Base-by-base conservation (phyloP, 2,888 invertebrate genomes). In the Mimas tiliae region DNA sequence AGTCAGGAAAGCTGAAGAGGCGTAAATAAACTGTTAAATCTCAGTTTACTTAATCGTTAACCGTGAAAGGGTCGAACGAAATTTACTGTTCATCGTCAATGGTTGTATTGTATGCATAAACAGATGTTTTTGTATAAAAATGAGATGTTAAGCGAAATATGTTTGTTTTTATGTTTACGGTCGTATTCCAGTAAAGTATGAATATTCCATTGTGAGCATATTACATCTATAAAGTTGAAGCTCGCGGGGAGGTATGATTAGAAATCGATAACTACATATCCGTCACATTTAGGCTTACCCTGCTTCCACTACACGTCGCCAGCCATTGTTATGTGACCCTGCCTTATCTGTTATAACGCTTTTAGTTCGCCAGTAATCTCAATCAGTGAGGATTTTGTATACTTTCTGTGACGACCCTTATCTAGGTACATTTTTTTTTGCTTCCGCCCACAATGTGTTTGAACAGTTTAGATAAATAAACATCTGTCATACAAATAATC, bases 201-300 rank as follows among this genome's bases (percentile, higher is more conserved):
- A 58, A 58, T 58, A 42, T 58, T 58, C 38, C 19, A 58, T 58
- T 58, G 58, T 58, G 42, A 12, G 12, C 58, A 12, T 42, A 38
- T 42, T 58, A 58, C 38, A 16, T 58, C 58, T 58, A 58, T 42
- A 42, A 58, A 19, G 19, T 48, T 27, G 33, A 38, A 63, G 66
- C 62, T 70, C 71, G 78, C 79, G 89, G 85, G 86, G 90, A 88
- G 84, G 90, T 86, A 81, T 85, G 88, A 91, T 91, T 89, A 89
- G 83, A 90, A 90, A 91, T 91, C 91, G 86, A 91, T 92, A 90
- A 87, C 80, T 80, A 58, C 42, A 42, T 42, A 84, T 87, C 87
- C 88, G 87, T 90, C 89, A 90, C 84, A 86, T 86, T 86, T 85
- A 27, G 27, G 27, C 27, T 27, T 27, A 27, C 27, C 27, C 75